Conservation (phyloP, 2,113 vertebrate genomes). For the Macquaria ambigua region DNA sequence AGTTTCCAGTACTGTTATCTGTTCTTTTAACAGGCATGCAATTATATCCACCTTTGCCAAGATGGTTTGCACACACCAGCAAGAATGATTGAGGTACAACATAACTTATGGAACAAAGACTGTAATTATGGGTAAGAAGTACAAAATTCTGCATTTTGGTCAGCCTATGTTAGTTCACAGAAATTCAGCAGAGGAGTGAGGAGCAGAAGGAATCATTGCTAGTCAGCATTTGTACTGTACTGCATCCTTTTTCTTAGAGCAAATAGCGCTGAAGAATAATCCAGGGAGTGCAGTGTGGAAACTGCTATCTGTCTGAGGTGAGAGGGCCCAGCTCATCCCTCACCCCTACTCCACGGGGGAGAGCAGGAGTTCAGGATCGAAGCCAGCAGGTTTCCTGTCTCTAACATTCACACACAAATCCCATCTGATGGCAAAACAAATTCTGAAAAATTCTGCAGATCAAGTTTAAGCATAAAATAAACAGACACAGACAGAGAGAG, state of each 20-base stretch:
- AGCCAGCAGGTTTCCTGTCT: conserved; percentile 7
- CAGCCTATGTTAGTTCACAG: not conserved
- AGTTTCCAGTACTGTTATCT: not conserved
- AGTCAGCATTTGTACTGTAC: not conserved
- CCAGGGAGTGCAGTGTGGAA: conserved; percentile 10
- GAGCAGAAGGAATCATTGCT: not conserved
- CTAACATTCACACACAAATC: conserved; percentile 24
- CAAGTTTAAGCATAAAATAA: conserved; percentile 10
- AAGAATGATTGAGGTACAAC: not conserved
- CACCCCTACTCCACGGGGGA: conserved; percentile 8
- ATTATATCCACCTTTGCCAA: not conserved
- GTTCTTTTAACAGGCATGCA: not conserved
- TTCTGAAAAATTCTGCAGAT: not conserved
- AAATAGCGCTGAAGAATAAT: not conserved
- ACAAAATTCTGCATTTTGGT: not conserved
- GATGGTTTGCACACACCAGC: not conserved
- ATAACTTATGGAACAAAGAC: not conserved
- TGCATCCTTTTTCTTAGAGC: not conserved
- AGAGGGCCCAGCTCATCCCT: conserved; percentile 24
- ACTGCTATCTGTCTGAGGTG: conserved; percentile 26
- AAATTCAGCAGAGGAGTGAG: not conserved
- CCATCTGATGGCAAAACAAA: conserved; percentile 6
- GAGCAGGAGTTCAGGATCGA: conserved; percentile 27
- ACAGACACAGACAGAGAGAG: not conserved
- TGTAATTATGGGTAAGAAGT: not conserved